Conservation (phyloP, 2,113 vertebrate species). For the Micronisus gabar region DNA sequence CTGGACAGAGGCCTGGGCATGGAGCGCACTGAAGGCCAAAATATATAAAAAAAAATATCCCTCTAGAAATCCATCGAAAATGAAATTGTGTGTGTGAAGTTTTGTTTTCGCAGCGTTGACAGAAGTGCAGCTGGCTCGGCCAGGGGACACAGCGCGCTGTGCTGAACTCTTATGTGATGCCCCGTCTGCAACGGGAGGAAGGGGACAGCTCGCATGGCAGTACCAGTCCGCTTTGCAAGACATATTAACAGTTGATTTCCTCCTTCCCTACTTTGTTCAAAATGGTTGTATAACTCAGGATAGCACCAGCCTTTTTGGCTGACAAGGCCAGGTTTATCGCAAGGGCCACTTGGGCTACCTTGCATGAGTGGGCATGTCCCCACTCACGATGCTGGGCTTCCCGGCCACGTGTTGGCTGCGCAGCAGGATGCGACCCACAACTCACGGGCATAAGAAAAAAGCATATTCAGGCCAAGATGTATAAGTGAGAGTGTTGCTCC, state of each 20-base stretch:
- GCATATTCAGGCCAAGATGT: background rate
- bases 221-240: background rate
- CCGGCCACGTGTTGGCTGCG: rapidly evolving
- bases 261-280: background rate
- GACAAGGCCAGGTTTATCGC: background rate
- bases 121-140: background rate
- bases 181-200: rapidly evolving
- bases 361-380: background rate
- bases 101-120: background rate
- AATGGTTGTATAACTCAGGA: background rate
- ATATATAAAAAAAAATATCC: background rate
- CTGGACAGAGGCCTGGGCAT: background rate
- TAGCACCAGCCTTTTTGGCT: background rate
- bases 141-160: background rate
- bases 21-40: background rate
- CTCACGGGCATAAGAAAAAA: background rate
- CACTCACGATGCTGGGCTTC: background rate
- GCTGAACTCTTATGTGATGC: background rate
- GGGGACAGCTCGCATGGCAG: background rate
- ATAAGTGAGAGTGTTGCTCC: background rate
- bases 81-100: background rate
- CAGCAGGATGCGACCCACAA: background rate
- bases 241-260: background rate
- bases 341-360: background rate
- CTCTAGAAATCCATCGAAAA: background rate